Evolutionary conservation across 2,797 vertebrate species (phyloP).

Genomic region (Sphaeramia orbicularis): DNA sequence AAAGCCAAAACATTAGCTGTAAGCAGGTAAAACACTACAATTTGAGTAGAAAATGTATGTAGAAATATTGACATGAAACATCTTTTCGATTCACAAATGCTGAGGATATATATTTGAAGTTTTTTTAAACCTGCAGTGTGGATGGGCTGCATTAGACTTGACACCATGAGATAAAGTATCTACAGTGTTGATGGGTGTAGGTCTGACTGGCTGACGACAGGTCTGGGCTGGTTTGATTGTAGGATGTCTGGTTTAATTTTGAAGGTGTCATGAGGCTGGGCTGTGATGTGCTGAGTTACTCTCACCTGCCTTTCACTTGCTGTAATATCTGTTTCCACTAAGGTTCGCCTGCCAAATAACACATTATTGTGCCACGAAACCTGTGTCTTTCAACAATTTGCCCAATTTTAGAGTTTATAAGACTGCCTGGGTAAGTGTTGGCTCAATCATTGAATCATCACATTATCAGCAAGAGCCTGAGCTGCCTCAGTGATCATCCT

Average conservation of each 20-base stretch:
- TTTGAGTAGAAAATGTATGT: no score
- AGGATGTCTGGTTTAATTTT: slow-evolving; percentile 6
- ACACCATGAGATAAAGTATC: neutral
- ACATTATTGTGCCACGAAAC: neutral
- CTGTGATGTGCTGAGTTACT: slow-evolving; percentile 11
- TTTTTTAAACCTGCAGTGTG: no score
- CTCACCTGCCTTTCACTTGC: neutral
- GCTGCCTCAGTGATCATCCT: slow-evolving; percentile 6
- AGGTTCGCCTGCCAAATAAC: neutral
- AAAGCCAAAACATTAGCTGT: no score
- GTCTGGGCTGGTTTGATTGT: neutral
- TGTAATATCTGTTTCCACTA: neutral
- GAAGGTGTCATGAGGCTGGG: neutral
- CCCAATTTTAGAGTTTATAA: neutral
- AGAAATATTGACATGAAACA: no score
- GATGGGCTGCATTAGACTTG: no score
- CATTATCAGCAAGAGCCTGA: slow-evolving; percentile 20
- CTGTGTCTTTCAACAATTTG: neutral
- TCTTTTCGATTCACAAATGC: no score
- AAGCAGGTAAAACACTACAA: no score
- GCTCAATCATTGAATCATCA: slow-evolving; percentile 19
- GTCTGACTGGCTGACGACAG: neutral
- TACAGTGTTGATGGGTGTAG: neutral
- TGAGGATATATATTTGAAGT: no score
- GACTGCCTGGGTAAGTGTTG: neutral